These are phyloP conservation scores for Euzophera pinguis DNA, from an alignment of 2,888 invertebrate species.

Conservation along the genomic window DNA sequence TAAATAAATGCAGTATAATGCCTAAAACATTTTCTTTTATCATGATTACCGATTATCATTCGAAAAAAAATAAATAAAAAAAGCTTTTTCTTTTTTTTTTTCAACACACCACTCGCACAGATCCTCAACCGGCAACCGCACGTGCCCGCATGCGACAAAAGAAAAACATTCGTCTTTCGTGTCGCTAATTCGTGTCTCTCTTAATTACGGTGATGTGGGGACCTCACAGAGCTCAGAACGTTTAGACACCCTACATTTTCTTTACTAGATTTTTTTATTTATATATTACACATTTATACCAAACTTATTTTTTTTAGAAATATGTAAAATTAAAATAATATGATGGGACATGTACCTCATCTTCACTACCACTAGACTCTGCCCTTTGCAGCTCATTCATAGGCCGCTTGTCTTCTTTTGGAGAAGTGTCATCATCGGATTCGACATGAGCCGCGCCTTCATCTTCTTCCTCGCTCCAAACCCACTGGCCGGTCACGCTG, in stretches of 20 bases:
- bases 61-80: too few relatives aligned
- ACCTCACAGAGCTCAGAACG: constrained; percentile 19
- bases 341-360: too few relatives aligned
- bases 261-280: too few relatives aligned
- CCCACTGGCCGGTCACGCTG: constrained; percentile 97
- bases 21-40: too few relatives aligned
- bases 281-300: too few relatives aligned
- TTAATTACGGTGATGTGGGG: constrained; percentile 56
- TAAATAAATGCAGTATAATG: too few relatives aligned
- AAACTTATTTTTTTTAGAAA: too few relatives aligned
- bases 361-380: constrained; percentile 78
- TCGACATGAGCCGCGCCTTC: constrained; percentile 27
- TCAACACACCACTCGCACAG: not conserved
- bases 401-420: constrained; percentile 65
- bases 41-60: too few relatives aligned
- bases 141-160: constrained; percentile 18
- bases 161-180: constrained; percentile 24
- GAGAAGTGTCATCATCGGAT: constrained; percentile 36
- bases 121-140: not conserved
- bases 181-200: constrained; percentile 58
- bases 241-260: not conserved
- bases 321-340: too few relatives aligned
- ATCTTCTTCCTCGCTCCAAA: constrained; percentile 95
- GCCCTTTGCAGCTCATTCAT: constrained; percentile 76
- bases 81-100: not conserved